Evolutionary conservation across 2,888 invertebrate genomes (phyloP).

Genomic region (Pilophorus perplexus): DNA sequence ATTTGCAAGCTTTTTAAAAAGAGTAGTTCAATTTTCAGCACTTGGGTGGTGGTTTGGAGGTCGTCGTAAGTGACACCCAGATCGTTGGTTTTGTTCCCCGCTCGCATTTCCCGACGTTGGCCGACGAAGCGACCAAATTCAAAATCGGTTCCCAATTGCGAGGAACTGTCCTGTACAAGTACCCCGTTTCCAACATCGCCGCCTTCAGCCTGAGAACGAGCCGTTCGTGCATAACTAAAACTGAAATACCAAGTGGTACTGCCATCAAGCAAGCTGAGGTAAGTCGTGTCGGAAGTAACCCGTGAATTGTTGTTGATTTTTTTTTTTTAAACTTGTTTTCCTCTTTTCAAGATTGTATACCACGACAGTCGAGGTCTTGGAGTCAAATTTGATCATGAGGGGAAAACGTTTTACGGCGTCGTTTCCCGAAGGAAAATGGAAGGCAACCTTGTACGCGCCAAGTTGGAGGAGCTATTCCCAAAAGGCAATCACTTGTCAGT

Average conservation of each 20-base stretch:
- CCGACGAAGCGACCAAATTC: constrained; percentile 26
- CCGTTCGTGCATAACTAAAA: constrained; percentile 3
- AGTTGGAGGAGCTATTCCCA: constrained; percentile 56
- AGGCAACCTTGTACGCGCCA: constrained; percentile 53
- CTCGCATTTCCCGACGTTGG: constrained; percentile 36
- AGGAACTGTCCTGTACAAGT: constrained; percentile 43
- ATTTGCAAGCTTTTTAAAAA: too few species aligned
- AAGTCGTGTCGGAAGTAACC: neutral
- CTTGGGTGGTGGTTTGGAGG: constrained; percentile 9
- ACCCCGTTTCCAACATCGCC: constrained; percentile 34
- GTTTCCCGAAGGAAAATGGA: constrained; percentile 51
- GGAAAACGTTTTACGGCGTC: constrained; percentile 49
- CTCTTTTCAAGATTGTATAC: constrained; percentile 28
- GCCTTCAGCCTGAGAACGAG: constrained; percentile 34
- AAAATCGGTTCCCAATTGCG: constrained; percentile 26
- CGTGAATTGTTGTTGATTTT: too few species aligned
- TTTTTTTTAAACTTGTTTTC: too few species aligned
- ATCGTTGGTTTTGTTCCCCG: constrained; percentile 39
- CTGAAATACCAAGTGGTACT: constrained; percentile 27
- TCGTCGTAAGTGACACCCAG: constrained; percentile 13
- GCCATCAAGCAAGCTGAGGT: constrained; percentile 41
- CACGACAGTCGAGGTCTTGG: constrained; percentile 34
- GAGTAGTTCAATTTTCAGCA: constrained; percentile 21
- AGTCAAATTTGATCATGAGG: constrained; percentile 33
- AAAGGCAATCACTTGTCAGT: constrained; percentile 53